phyloP scores from a whole-genome alignment of 2,113 vertebrate genomes.

The Stictonetta naevosa region DNA sequence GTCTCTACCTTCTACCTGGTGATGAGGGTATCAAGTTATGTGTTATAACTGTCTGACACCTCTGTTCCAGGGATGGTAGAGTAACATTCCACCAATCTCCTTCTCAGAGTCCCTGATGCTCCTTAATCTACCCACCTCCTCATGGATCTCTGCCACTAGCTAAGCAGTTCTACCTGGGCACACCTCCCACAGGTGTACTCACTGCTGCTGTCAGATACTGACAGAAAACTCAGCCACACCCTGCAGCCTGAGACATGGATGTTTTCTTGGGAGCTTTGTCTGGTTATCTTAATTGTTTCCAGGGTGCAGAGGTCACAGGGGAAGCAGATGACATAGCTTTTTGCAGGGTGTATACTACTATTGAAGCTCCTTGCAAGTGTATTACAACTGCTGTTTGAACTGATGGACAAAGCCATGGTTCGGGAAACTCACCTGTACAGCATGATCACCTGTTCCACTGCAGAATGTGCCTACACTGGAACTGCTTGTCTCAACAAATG shows the following conservation, averaged over 20 bases:
- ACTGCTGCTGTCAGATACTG: too few relatives aligned
- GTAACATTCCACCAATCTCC: neutral
- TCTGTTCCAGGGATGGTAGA: neutral
- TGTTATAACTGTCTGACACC: neutral
- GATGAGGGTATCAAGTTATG: neutral
- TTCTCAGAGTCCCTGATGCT: neutral
- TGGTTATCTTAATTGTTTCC: neutral
- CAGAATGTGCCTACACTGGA: neutral
- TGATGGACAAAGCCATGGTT: neutral
- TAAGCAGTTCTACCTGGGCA: neutral
- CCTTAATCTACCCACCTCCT: neutral
- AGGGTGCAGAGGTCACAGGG: neutral
- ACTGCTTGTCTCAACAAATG: neutral
- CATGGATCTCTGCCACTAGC: neutral
- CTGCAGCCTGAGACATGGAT: too few relatives aligned
- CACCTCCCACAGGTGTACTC: neutral
- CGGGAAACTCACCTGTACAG: neutral
- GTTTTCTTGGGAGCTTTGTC: neutral
- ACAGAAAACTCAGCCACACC: too few relatives aligned
- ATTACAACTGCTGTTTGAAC: neutral
- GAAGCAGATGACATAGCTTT: neutral
- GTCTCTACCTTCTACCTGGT: too few relatives aligned
- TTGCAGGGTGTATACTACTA: neutral
- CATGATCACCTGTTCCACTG: neutral
- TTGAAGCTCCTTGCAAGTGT: neutral